phyloP scores from a whole-genome alignment of 2,888 invertebrate genomes.

The Bursaphelenchus okinawaensis region DNA sequence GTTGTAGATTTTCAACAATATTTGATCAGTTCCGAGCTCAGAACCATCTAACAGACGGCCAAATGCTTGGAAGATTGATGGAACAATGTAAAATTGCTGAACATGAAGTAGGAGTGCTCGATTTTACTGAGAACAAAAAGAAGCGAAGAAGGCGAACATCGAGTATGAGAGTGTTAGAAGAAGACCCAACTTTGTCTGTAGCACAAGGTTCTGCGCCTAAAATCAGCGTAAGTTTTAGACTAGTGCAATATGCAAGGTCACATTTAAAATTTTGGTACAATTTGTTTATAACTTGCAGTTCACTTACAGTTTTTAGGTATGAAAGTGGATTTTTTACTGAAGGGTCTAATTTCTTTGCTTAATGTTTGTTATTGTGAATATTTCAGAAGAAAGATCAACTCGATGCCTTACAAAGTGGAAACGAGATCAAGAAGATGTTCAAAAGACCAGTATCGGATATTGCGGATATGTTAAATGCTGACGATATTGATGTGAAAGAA shows the following conservation, averaged over 20 bases:
- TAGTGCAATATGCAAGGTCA: no score
- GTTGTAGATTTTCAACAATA: conserved; percentile 29
- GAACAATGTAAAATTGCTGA: conserved; percentile 26
- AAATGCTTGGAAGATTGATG: conserved; percentile 16
- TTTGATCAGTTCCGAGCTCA: conserved; percentile 31
- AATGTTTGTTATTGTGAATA: no score
- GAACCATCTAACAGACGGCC: conserved; percentile 28
- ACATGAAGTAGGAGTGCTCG: conserved; percentile 23
- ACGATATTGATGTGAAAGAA: conserved; percentile 16
- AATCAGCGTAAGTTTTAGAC: neutral
- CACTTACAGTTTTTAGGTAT: no score
- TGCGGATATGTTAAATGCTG: conserved; percentile 14
- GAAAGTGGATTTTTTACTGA: no score
- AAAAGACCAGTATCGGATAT: conserved; percentile 12
- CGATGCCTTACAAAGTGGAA: conserved; percentile 15
- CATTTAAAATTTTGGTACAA: conserved; percentile 6
- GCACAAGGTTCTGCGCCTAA: conserved; percentile 1
- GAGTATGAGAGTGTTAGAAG: conserved; percentile 9
- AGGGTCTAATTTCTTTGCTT: no score
- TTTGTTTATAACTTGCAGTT: no score
- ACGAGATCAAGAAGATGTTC: conserved; percentile 13
- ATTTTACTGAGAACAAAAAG: conserved; percentile 11
- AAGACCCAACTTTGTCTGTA: conserved; percentile 3
- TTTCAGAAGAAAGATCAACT: conserved; percentile 16
- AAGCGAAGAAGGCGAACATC: conserved; percentile 19